Conservation (phyloP, 2,888 invertebrate genomes). For the Callinectes sapidus region DNA sequence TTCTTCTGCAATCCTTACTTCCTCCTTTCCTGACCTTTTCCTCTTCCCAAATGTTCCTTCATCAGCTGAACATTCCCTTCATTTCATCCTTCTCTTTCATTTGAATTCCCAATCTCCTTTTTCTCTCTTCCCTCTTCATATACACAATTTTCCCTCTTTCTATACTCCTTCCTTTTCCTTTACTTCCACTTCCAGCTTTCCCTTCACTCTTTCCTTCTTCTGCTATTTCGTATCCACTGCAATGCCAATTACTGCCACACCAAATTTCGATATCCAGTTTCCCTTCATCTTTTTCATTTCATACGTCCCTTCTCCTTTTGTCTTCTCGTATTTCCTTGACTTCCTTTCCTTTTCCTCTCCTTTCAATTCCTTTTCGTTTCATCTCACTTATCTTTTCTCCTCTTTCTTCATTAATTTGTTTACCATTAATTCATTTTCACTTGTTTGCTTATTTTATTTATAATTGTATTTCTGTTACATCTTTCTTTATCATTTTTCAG, state of each 20-base stretch:
- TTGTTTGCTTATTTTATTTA: neutral
- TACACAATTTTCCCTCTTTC: neutral
- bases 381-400: neutral
- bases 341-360: too few relatives aligned
- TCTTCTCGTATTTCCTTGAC: neutral
- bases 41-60: neutral
- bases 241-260: neutral
- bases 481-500: neutral
- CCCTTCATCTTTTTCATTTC: neutral
- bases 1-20: neutral
- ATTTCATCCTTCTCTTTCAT: too few relatives aligned
- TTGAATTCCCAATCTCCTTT: too few relatives aligned
- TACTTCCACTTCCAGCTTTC: neutral
- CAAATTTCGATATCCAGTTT: neutral
- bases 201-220: neutral
- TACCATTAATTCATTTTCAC: too few relatives aligned
- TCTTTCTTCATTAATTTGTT: neutral
- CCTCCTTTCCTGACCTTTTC: neutral
- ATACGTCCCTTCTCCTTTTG: neutral
- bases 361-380: too few relatives aligned
- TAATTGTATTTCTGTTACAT: neutral
- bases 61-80: too few relatives aligned
- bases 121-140: neutral
- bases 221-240: too few relatives aligned
- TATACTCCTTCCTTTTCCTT: neutral